Conservation (phyloP, 2,888 invertebrate genomes). For the Rhamnusium bicolor region DNA sequence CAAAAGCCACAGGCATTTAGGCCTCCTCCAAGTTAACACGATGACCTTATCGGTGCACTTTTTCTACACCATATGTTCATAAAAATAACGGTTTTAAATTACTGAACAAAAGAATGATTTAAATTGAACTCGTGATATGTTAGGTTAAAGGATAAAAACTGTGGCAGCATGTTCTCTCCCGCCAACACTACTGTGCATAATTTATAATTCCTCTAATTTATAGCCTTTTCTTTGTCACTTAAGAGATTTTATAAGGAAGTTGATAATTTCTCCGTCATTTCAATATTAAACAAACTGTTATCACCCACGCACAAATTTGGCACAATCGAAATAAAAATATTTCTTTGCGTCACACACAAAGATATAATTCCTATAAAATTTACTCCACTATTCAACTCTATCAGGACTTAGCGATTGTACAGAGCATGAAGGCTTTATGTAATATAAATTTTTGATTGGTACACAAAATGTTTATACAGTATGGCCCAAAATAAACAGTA, state of each 20-base stretch:
- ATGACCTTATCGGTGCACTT: not conserved
- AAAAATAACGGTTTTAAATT: conserved; percentile 11
- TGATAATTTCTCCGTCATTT: conserved; percentile 39
- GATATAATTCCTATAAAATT: not conserved
- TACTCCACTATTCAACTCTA: too few relatives aligned
- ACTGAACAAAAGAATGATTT: conserved; percentile 6
- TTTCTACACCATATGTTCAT: not conserved
- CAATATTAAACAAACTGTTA: conserved; percentile 34
- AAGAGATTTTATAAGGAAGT: conserved; percentile 47
- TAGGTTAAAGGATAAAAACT: not conserved
- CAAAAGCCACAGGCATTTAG: not conserved
- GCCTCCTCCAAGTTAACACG: not conserved
- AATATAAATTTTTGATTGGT: too few relatives aligned
- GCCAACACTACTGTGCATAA: conserved; percentile 8
- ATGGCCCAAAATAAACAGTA: too few relatives aligned
- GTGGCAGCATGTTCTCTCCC: not conserved
- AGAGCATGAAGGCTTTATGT: too few relatives aligned
- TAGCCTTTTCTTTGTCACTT: conserved; percentile 48
- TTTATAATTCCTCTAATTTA: conserved; percentile 42
- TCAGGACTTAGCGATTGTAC: too few relatives aligned
- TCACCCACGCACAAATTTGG: not conserved
- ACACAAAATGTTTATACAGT: too few relatives aligned
- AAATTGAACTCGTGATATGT: not conserved
- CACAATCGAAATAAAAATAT: not conserved
- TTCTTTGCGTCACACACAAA: not conserved